Base-by-base conservation (phyloP, 64 coral and sea anemone genomes). In the Anthopleura sola region DNA sequence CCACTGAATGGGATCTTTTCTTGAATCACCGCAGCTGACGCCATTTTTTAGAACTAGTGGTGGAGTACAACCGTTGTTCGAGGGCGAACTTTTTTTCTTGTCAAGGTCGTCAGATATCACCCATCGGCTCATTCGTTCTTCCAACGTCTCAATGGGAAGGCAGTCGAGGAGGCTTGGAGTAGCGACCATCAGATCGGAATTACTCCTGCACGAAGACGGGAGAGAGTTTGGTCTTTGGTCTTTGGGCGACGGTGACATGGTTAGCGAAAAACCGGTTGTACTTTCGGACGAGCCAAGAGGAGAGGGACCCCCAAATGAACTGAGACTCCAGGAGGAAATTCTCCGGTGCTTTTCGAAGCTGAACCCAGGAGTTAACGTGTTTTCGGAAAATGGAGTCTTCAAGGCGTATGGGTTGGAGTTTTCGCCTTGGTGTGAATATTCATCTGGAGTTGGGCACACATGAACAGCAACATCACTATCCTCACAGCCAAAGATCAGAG, bases 131-230 rank as follows among this genome's bases (percentile, higher is more conserved):
- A 77, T 77, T 34, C 74, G 74, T 9, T 77, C 75, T 34, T 77
- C 75, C 37, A 77, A 31, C 75, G 75, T 77, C 13, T 77, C 75
- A 23, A 40, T 77, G 16, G 75, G 75, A 29, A 77, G 75, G 75
- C 75, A 37, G 34, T 77, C 75, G 32, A 77, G 37, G 3, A 77
- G 75, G 31, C 15, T 77, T 18, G 20, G 75, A 34, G 75, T 29
- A 62, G 21, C 7, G 23, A 62, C 58, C 8, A 26, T 18, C 7
- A 3, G 21, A 6, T 23, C 24, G 0, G n/a, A 23, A 26, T 62
- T 62, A 26, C n/a, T 62, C n/a, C 8, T 62, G n/a, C 58, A 26
- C 23, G 21, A 24, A 62, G 58, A 15, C 3, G 23, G n/a, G 24
- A n/a, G 58, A 6, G 33, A 36, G 20, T 77, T 77, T 33, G 24